Evolutionary conservation across 2,113 vertebrate species (phyloP).

Genomic region (Muntiacus muntjak): DNA sequence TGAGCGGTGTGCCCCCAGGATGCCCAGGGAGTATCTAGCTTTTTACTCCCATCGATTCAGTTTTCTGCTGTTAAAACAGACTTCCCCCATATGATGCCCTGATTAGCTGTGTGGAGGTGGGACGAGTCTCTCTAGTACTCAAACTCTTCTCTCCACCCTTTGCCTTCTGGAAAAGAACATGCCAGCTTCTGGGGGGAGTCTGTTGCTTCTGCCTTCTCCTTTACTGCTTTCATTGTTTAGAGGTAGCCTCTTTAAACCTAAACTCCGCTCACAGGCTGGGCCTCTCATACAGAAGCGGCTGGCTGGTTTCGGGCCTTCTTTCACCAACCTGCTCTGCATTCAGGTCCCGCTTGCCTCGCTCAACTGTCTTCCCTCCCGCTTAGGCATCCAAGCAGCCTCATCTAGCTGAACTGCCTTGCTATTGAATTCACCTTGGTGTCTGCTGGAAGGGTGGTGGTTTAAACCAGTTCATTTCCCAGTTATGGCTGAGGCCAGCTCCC

Average conservation of each 20-base stretch:
- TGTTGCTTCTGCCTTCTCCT: not conserved
- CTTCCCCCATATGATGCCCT: not conserved
- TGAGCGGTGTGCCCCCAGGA: not conserved
- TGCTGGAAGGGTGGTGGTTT: not conserved
- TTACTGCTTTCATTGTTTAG: not conserved
- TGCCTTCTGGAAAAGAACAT: not conserved
- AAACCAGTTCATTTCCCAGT: not conserved
- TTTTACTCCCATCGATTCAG: not conserved
- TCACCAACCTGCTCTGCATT: not conserved
- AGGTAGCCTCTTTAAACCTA: not conserved
- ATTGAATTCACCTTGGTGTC: not conserved
- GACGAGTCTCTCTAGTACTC: not conserved
- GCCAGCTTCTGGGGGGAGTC: too few relatives aligned
- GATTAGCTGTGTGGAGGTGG: not conserved
- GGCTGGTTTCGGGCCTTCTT: not conserved
- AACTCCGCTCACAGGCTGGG: not conserved
- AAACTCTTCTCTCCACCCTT: not conserved
- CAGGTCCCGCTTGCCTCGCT: not conserved
- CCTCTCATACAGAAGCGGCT: not conserved
- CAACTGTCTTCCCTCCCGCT: too few relatives aligned
- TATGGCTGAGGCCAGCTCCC: not conserved
- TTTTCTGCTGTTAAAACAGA: not conserved
- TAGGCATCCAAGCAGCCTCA: not conserved
- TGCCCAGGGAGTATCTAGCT: not conserved
- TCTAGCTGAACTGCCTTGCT: not conserved